Evolutionary conservation across 2,797 vertebrate genomes (phyloP), one percentile per base, ranked within the genome.

Genomic region (Syndactyla subalaris): DNA sequence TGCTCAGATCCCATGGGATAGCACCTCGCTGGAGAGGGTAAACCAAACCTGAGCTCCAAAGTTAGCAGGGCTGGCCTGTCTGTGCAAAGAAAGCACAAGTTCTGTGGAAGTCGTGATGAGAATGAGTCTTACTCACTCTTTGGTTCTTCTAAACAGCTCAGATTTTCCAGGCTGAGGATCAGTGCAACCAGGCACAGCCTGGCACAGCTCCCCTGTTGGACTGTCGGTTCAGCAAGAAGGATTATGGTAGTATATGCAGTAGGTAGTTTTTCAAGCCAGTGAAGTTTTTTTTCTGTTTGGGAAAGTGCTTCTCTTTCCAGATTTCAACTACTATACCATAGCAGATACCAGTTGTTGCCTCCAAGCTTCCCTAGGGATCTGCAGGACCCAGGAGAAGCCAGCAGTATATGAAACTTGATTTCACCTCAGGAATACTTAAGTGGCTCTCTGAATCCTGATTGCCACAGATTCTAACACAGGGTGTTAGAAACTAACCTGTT

Each of bases 11-110:
- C 41, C 32, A 23, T 2, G 5, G n/a, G 26, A 67, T 0, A 29
- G 34, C 0, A 1, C 7, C n/a, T 34, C 10, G 3, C 1, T 12
- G 4, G 26, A 61, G 9, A 30, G 4, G 26, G 14, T 12, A 51
- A 70, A 66, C 8, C 15, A 75, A 85, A 85, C 9, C 6, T 0
- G 0, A 78, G 49, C 16, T 75, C 54, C 58, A 65, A 70, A 66
- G 71, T 32, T 46, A 81, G 17, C 23, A 16, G 12, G 11, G 59
- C 16, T 84, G 54, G 45, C 30, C 57, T 14, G 7, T 17, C 10
- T 2, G 23, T 3, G 12, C 41, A 85, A 54, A 73, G 32, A 66
- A 89, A 68, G 30, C 6, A 14, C 57, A 52, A 23, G 34, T 8
- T 36, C 15, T 39, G 4, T 5, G 19, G 45, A 8, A 76, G 5